These are phyloP conservation scores for Deilephila porcellus DNA, from an alignment of 2,888 invertebrate genomes.

Conservation along the genomic window DNA sequence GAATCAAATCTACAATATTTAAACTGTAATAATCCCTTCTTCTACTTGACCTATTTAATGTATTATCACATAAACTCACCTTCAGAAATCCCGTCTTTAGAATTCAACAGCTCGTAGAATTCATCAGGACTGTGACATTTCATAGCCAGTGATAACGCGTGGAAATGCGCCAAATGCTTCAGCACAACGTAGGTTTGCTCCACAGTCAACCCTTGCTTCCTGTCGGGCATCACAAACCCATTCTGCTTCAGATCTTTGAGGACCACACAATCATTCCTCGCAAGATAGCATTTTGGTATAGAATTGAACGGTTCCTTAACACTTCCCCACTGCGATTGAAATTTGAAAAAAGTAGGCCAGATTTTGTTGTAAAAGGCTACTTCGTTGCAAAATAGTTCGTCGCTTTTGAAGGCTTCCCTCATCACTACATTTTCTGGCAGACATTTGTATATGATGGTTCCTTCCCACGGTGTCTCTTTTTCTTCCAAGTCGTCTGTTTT, in stretches of 20 bases:
- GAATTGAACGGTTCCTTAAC: constrained; percentile 74
- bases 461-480: constrained; percentile 84
- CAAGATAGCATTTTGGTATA: constrained; percentile 86
- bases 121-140: constrained; percentile 84
- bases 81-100: constrained; percentile 78
- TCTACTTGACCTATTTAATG: no score
- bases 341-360: constrained; percentile 86
- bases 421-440: constrained; percentile 86
- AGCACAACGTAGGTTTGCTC: constrained; percentile 86
- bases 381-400: constrained; percentile 88
- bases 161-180: constrained; percentile 86
- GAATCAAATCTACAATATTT: no score
- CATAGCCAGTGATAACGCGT: constrained; percentile 87
- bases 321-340: constrained; percentile 80
- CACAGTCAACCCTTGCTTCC: constrained; percentile 85
- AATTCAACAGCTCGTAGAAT: constrained; percentile 80
- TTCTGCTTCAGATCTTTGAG: constrained; percentile 86
- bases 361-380: constrained; percentile 89
- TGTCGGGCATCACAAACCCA: constrained; percentile 87
- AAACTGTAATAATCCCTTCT: no score
- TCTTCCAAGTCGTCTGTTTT: constrained; percentile 61
- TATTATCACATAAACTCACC: constrained; percentile 50
- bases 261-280: constrained; percentile 83
- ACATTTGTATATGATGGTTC: constrained; percentile 89
- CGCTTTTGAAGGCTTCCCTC: constrained; percentile 89